These are phyloP conservation scores for Hyperoplus lanceolatus DNA, from an alignment of 2,797 vertebrate genomes.

Conservation along the genomic window DNA sequence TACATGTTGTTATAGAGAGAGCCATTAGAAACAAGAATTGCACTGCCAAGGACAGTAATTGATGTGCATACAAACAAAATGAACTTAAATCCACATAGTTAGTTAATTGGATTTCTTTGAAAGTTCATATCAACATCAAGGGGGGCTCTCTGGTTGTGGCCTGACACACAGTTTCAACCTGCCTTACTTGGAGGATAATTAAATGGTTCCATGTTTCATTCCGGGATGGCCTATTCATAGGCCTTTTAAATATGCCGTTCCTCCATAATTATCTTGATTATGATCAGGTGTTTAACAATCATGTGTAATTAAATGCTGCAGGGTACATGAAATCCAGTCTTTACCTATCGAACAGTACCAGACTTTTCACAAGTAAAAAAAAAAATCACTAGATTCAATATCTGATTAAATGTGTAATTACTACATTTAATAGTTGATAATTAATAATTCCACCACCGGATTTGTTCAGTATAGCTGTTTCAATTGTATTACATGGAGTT, in stretches of 20 bases:
- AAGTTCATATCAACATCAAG: constrained; percentile 74
- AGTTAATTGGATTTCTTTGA: constrained; percentile 82
- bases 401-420: not conserved
- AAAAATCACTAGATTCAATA: constrained; percentile 8
- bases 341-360: constrained; percentile 8
- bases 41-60: too few relatives aligned
- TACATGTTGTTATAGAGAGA: too few relatives aligned
- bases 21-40: too few relatives aligned
- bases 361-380: not conserved
- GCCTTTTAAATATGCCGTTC: constrained; percentile 73
- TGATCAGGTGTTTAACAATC: constrained; percentile 72
- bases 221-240: constrained; percentile 41
- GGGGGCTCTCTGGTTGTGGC: constrained; percentile 49
- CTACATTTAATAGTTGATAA: not conserved
- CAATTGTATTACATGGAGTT: not conserved
- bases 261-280: constrained; percentile 73
- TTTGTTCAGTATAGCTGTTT: not conserved
- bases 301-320: constrained; percentile 68
- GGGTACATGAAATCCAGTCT: constrained; percentile 35
- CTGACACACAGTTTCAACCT: constrained; percentile 54
- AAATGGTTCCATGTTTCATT: constrained; percentile 56
- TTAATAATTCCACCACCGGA: too few relatives aligned
- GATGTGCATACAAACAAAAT: too few relatives aligned
- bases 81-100: too few relatives aligned
- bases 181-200: constrained; percentile 63